Percentiles rank a stretch among this genome's conserved stretches.
Conservation (phyloP, 2,113 vertebrate species). For the Machaerirhynchus nigripectus region DNA sequence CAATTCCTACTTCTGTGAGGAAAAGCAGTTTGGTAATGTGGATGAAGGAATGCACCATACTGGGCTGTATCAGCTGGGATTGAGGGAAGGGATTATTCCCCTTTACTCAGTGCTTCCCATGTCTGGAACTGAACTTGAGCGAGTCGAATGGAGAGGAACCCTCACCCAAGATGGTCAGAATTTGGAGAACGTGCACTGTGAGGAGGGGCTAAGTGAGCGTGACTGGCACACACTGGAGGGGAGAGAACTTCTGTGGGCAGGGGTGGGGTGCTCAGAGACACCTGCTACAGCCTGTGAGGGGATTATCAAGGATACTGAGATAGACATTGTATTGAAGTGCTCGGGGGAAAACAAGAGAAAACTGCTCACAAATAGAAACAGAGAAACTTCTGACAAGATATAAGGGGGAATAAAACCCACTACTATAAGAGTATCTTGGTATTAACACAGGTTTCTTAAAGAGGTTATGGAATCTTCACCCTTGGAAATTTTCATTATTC, state of each 20-base stretch:
- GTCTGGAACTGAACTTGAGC: background rate
- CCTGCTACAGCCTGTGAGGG: background rate
- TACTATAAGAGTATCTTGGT: background rate
- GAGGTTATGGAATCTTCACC: background rate
- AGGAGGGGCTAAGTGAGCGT: background rate
- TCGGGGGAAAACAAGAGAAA: background rate
- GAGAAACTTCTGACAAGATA: background rate
- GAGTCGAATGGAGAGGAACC: background rate
- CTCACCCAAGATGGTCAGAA: too few species aligned
- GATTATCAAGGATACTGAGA: background rate
- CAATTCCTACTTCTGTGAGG: background rate
- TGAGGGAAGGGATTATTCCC: background rate
- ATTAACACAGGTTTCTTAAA: background rate
- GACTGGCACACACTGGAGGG: background rate
- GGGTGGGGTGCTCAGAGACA: fast-evolving
- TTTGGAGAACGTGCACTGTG: background rate
- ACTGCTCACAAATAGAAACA: background rate
- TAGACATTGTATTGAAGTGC: background rate
- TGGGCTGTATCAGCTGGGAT: fast-evolving
- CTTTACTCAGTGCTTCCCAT: background rate
- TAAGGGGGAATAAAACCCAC: background rate
- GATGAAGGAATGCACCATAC: background rate
- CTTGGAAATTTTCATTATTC: background rate
- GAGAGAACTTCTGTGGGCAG: background rate
- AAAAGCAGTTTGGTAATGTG: background rate